Evolutionary conservation across 2,888 invertebrate species (phyloP), one percentile per base, ranked within the genome.

Genomic region (Philereme transversata): DNA sequence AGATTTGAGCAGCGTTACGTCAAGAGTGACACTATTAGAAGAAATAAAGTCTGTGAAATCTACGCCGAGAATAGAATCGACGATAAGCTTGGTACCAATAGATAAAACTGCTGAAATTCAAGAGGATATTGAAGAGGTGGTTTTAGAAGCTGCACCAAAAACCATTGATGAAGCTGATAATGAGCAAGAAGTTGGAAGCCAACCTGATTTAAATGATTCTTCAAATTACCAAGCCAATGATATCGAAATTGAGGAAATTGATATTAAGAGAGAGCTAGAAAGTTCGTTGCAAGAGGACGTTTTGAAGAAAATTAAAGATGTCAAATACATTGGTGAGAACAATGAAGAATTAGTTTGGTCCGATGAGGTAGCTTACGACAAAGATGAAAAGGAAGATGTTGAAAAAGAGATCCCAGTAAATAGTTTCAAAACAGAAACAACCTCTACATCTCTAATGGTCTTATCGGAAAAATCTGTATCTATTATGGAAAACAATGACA

Each of bases 381-480:
- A 70, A 67, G 10, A 75, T 41, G 50, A 43, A 3, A 68, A 72
- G 10, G 61, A 62, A 1, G 72, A 71, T 11, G 40, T 0, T 34
- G 58, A 65, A 22, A 48, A 60, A 7, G 55, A 53, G 6, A 50
- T 40, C 34, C 36, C 52, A 4, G 47, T 38, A 33, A 43, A 58
- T 35, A 34, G 43, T 10, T 11, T 57, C 5, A 62, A 62, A 55
- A 67, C 60, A 47, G 73, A 67, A 56, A 52, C 70, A 11, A 71
- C 67, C 0, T 73, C 75, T 0, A 77, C 73, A 2, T 83, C 83
- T 0, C 70, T 66, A 4, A 73, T 77, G 3, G 81, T 77, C 34
- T 68, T 79, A 1, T 89, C 89, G 0, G 89, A 89, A 11, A 82
- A 79, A 64, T 79, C 83, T 0, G 88, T 86, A 43, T 87, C 87